Evolutionary conservation across 2,888 invertebrate species (phyloP).

Genomic region (Artemia sp.): DNA sequence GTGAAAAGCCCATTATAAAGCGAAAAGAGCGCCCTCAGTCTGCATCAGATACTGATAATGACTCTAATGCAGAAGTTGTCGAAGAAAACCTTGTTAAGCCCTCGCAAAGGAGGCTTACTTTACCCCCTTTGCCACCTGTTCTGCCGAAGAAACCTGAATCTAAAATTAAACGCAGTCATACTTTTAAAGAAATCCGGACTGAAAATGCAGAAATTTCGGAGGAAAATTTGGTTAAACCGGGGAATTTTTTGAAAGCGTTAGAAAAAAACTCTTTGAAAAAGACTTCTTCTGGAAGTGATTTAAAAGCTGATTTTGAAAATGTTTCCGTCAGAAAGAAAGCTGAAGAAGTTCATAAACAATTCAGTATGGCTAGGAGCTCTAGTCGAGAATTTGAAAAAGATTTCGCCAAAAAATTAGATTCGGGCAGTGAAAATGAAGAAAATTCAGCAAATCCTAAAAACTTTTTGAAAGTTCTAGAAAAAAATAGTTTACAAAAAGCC

Average conservation of each 20-base stretch:
- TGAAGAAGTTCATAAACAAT: conserved; percentile 7
- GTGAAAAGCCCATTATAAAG: neutral
- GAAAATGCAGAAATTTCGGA: conserved; percentile 10
- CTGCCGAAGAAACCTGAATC: conserved; percentile 2
- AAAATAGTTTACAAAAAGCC: neutral
- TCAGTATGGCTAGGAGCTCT: neutral
- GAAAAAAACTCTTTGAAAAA: neutral
- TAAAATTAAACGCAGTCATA: conserved; percentile 10
- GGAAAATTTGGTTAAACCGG: neutral
- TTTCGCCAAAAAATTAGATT: neutral
- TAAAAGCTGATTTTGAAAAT: conserved; percentile 9
- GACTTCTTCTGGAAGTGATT: conserved; percentile 3
- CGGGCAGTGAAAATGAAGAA: conserved; percentile 11
- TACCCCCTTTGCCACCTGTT: neutral
- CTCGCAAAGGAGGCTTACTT: neutral
- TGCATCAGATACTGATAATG: conserved; percentile 11
- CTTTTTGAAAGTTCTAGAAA: conserved; percentile 5
- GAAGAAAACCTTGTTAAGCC: conserved; percentile 8
- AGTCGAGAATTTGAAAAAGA: conserved; percentile 5
- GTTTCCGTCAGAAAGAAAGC: conserved; percentile 10
- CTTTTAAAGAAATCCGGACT: conserved; percentile 3
- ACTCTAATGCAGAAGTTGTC: conserved; percentile 10
- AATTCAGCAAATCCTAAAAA: neutral
- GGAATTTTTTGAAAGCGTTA: neutral
- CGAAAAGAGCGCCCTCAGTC: conserved; percentile 5